phyloP scores from a whole-genome alignment of 2,113 vertebrate genomes.

The Fulica atra region DNA sequence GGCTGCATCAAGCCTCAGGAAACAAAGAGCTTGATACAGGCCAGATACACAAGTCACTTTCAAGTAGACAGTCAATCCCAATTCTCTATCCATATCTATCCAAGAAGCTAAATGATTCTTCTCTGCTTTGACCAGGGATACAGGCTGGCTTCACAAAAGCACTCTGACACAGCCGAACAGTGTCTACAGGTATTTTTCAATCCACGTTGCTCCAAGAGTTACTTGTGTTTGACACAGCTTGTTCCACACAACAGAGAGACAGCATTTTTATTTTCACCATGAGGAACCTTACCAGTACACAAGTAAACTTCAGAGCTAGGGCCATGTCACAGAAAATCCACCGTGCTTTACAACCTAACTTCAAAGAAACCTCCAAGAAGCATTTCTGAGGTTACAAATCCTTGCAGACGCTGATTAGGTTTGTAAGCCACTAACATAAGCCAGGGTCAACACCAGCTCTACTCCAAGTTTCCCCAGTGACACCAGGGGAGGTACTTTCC shows the following conservation, averaged over 20 bases:
- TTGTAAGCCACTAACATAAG: not conserved
- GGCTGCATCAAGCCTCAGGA: not conserved
- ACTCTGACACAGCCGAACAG: not conserved
- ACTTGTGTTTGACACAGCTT: accelerated
- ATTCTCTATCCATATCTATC: not conserved
- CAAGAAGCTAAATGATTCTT: not conserved
- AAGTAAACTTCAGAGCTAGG: not conserved
- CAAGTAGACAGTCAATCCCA: not conserved
- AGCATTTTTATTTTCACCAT: not conserved
- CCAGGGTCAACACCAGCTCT: not conserved
- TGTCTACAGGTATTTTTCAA: accelerated
- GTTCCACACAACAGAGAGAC: not conserved
- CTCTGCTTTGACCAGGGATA: not conserved
- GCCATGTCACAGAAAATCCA: not conserved
- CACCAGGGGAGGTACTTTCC: not conserved
- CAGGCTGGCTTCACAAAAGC: not conserved
- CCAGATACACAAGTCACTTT: constrained; percentile 40
- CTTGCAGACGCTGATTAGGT: too few relatives aligned
- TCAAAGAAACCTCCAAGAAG: not conserved
- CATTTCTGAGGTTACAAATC: not conserved
- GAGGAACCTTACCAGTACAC: not conserved
- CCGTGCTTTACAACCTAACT: not conserved
- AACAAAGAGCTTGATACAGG: not conserved
- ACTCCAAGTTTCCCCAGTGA: accelerated
- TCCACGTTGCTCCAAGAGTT: not conserved